A percentile compares a stretch with the other conserved stretches of the same genome.
Evolutionary conservation across 1,140 invertebrate species (phyloP).

Genomic region (Drosophila micromelanica): DNA sequence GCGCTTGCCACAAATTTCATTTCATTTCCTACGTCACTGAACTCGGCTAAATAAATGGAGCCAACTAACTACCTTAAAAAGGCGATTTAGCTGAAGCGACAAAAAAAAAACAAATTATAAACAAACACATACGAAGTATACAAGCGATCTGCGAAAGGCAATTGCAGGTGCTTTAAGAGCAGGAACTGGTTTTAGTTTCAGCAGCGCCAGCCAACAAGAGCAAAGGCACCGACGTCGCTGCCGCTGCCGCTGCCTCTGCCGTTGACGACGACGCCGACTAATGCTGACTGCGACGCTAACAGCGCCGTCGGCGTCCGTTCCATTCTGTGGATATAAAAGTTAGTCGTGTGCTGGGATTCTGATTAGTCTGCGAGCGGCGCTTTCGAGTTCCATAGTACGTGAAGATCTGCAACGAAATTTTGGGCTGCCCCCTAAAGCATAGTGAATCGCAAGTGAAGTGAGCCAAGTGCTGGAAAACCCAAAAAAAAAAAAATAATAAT

Average conservation of each 20-base stretch:
- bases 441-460: too few relatives aligned
- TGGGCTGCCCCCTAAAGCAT: conserved; percentile 39
- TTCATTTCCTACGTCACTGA: conserved; percentile 76
- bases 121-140: conserved; percentile 19
- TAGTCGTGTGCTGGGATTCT: conserved; percentile 71
- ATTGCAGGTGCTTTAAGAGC: conserved; percentile 74
- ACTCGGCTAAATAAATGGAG: conserved; percentile 17
- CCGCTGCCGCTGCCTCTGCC: neutral
- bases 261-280: neutral
- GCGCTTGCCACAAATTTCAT: conserved; percentile 64
- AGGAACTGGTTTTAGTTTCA: conserved; percentile 75
- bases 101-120: conserved; percentile 33
- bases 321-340: conserved; percentile 72
- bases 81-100: conserved; percentile 21
- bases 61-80: conserved; percentile 42
- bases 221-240: conserved; percentile 25
- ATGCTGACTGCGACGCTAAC: conserved; percentile 21
- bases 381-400: conserved; percentile 75
- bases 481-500: too few relatives aligned
- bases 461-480: too few relatives aligned
- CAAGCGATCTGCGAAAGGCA: conserved; percentile 56
- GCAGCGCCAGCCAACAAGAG: conserved; percentile 44
- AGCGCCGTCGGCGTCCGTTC: conserved; percentile 21
- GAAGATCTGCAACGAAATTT: conserved; percentile 39
- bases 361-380: conserved; percentile 79